A percentile compares a stretch with the other conserved stretches of the same genome.
phyloP scores from a whole-genome alignment of 2,113 vertebrate species.

The Pardalotus punctatus region DNA sequence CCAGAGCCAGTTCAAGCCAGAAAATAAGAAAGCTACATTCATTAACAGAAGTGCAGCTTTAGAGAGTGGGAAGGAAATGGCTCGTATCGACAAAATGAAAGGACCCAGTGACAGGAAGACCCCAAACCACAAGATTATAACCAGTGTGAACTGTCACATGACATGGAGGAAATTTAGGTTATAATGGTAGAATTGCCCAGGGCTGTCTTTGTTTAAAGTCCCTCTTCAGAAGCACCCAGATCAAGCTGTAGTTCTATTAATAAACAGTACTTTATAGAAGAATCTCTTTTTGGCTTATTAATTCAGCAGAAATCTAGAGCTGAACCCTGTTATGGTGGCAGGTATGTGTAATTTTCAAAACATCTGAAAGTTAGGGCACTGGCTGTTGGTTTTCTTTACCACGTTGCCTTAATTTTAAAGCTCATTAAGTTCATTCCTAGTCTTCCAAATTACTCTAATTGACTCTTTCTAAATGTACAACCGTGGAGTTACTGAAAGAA shows the following conservation, averaged over 20 bases:
- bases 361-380: background rate
- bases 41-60: background rate
- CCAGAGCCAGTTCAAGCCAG: background rate
- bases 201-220: background rate
- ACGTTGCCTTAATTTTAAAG: background rate
- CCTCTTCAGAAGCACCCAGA: background rate
- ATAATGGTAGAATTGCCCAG: background rate
- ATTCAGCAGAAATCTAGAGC: background rate
- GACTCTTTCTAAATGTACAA: background rate
- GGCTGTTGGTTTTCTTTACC: background rate
- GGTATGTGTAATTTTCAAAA: background rate
- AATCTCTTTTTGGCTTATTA: background rate
- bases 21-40: background rate
- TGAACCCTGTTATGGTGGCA: background rate
- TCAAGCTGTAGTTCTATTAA: background rate
- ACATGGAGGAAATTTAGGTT: background rate
- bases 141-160: accelerated
- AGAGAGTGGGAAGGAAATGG: background rate
- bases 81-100: background rate
- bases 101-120: background rate
- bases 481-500: background rate
- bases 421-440: background rate
- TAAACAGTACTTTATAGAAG: background rate
- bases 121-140: background rate
- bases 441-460: background rate